A percentile compares a stretch with the other conserved stretches of the same genome.
Conservation (phyloP, 2,797 vertebrate genomes). For the Pseudochromis fuscus region DNA sequence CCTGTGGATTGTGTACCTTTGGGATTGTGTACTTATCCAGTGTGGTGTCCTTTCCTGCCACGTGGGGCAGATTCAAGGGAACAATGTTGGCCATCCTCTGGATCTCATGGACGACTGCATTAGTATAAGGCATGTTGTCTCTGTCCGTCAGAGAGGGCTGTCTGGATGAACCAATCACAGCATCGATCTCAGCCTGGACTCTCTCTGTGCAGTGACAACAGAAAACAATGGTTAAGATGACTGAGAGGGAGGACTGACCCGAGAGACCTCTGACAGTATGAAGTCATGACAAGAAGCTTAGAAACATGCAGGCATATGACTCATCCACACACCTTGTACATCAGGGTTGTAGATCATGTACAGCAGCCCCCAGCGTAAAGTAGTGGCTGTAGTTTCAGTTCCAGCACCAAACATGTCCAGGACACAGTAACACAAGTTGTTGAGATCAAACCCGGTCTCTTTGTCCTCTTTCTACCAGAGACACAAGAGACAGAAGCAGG, state of each 20-base stretch:
- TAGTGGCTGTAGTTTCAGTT: conserved; percentile 80
- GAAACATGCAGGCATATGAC: neutral
- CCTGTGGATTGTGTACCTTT: conserved; percentile 78
- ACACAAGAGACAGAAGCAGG: neutral
- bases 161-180: conserved; percentile 69
- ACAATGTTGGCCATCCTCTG: conserved; percentile 85
- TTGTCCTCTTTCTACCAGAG: conserved; percentile 54
- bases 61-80: conserved; percentile 71
- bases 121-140: conserved; percentile 76
- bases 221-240: neutral
- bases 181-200: conserved; percentile 79
- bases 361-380: conserved; percentile 87
- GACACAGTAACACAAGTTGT: conserved; percentile 76
- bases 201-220: conserved; percentile 60
- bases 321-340: conserved; percentile 81
- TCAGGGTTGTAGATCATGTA: conserved; percentile 87
- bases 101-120: conserved; percentile 80
- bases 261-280: neutral
- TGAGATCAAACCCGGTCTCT: conserved; percentile 76
- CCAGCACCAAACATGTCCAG: conserved; percentile 85
- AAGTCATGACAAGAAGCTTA: neutral
- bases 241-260: neutral
- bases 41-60: conserved; percentile 61
- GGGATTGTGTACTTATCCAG: conserved; percentile 82
- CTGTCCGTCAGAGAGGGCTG: conserved; percentile 67